A percentile compares a stretch with the other conserved stretches of the same genome.
These are phyloP conservation scores for Drosophila lacertosa DNA, from an alignment of 1,140 invertebrate genomes.

Conservation along the genomic window DNA sequence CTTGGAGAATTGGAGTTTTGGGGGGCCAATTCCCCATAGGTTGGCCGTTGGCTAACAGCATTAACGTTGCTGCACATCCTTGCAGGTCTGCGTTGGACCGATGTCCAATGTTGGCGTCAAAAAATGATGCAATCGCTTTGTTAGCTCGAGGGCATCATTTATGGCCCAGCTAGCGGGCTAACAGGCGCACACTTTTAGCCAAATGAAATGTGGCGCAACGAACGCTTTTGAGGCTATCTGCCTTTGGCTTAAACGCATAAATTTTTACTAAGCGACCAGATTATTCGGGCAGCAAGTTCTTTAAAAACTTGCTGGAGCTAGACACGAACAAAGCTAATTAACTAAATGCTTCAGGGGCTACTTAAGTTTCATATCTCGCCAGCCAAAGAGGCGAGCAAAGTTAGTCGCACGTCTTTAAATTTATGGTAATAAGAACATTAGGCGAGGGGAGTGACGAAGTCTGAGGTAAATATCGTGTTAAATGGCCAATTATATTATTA, in stretches of 20 bases:
- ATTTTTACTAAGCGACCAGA: conserved; percentile 16
- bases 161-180: conserved; percentile 10
- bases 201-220: conserved; percentile 79
- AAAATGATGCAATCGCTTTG: conserved; percentile 61
- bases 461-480: no score
- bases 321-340: conserved; percentile 40
- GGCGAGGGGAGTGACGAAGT: no score
- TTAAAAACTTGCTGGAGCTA: conserved; percentile 12
- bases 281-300: conserved; percentile 8
- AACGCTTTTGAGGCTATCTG: conserved; percentile 43
- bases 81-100: no score
- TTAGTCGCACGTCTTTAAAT: background rate
- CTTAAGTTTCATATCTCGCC: conserved; percentile 12
- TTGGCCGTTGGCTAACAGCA: conserved; percentile 36
- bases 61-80: conserved; percentile 12
- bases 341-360: conserved; percentile 17
- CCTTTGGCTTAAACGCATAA: conserved; percentile 32
- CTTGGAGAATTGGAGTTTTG: no score
- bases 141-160: conserved; percentile 67
- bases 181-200: conserved; percentile 65
- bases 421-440: background rate
- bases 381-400: background rate
- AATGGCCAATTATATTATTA: background rate
- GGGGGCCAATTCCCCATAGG: conserved; percentile 57
- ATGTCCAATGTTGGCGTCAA: conserved; percentile 32